Base-by-base conservation (phyloP, 1,140 invertebrate genomes). In the Capitella teleta region DNA sequence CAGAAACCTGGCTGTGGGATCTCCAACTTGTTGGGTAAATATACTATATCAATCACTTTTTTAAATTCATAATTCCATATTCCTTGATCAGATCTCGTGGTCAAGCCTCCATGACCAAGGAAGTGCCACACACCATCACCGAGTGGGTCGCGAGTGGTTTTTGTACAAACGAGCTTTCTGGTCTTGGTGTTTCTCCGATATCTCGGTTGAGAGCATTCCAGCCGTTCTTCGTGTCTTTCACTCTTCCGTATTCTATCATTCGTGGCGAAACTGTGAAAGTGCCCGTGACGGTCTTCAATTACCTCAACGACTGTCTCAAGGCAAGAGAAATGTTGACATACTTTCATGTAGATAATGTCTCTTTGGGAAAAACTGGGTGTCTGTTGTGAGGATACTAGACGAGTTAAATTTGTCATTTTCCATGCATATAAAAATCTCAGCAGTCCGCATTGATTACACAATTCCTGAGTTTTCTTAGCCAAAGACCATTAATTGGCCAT, bases 131-230 rank as follows among this genome's bases (percentile, higher is more conserved):
- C 56, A 86, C 87, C 0, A 87, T 96, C 6, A 93, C 88, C 1
- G 87, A 86, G 2, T 97, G 92, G 90, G 77, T 86, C n/a, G 78
- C 96, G 0, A 87, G 84, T 28, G 91, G 86, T 1, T 93, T 98
- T 64, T 89, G 93, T 3, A 74, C 95, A 28, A 87, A 90, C 70
- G 76, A 83, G 5, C 16, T 24, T 8, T 69, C 81, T 48, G 94
- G 94, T 25, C 76, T 98, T 0, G 90, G 89, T 1, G 73, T 97
- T 2, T 82, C 87, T 8, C 45, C 55, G 2, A 6, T 57, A 1
- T 47, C 67, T 32, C 50, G 82, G 76, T 67, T 96, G 18, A 82
- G 78, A 60, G 86, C 92, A 0, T 89, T 90, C 63, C 83, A 89
- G 60, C 84, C 86, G 5, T 93, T 95, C 73, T 90, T 91, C 59